Evolutionary conservation across 2,888 invertebrate genomes (phyloP).

Genomic region (Drosophila rubida): DNA sequence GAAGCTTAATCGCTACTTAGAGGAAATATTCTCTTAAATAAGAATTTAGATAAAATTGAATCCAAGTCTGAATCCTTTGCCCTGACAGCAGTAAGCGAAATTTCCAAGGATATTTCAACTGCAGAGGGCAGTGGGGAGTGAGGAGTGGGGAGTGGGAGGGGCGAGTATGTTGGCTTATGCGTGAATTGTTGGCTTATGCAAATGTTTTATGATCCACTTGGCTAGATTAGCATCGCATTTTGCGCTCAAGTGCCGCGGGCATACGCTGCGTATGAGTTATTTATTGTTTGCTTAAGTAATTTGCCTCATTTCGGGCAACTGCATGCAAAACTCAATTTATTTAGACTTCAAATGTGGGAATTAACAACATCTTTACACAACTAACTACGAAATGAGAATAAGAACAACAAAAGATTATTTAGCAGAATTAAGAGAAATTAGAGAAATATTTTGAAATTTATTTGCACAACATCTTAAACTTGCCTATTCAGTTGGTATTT

Average conservation of each 20-base stretch:
- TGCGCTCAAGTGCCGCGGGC: conserved; percentile 46
- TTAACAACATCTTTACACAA: background rate
- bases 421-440: background rate
- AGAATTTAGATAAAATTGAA: background rate
- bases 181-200: conserved; percentile 20
- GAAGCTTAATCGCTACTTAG: background rate
- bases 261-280: conserved; percentile 68
- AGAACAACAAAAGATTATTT: no score
- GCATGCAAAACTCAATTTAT: background rate
- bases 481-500: background rate
- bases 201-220: conserved; percentile 62
- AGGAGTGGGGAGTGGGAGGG: background rate
- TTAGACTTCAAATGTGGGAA: background rate
- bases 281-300: conserved; percentile 30
- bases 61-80: background rate
- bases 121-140: background rate
- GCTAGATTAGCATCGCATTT: conserved; percentile 48
- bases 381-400: no score
- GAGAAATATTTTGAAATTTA: no score
- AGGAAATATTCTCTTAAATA: background rate
- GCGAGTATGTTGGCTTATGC: conserved; percentile 13
- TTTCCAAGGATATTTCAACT: background rate
- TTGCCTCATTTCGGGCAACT: background rate
- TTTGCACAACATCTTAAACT: no score
- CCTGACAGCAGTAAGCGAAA: background rate